Base-by-base conservation (phyloP, 2,113 vertebrate genomes). In the Carassius auratus region DNA sequence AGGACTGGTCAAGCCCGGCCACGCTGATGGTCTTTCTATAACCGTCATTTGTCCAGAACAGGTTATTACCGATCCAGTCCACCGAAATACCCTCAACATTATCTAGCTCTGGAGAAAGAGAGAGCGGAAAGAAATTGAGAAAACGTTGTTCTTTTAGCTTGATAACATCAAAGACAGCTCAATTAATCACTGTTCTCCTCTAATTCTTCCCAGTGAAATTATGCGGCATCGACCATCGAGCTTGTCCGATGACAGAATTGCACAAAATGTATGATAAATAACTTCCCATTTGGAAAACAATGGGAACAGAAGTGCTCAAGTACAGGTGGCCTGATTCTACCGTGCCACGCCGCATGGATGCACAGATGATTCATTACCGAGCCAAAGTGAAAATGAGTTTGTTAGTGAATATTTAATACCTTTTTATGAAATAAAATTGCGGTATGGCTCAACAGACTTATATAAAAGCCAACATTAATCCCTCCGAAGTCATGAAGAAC, bases 41-140 rank as follows among this genome's bases (percentile, higher is more conserved):
- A 23, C 96, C 96, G 87, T 97, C 96, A 0, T 97, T 97, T 33
- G 96, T 97, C 96, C 96, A 97, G 59, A 96, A 97, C 42, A 97
- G 91, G 85, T 97, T 97, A 90, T 96, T 96, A 87, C 96, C 96
- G 86, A 97, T 95, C 96, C 96, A 97, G 89, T 97, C 96, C 78
- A 97, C 95, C 57, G 96, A 95, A 86, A 97, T 96, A 3, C 96
- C 96, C 88, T 97, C 96, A 19, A 97, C 95, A 33, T 96, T 96
- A 90, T 97, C 95, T 3, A 97, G 93, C 89, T 96, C 96, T 97
- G 83, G 73, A 66, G 38, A 38, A 50, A 48, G 62, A 78, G n/a
- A 86, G 33, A 48, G 48, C 26, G 55, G 21, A 84, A 83, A 59
- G 13, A 71, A 66, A 76, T 71, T 26, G 45, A 69, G 50, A 83